Evolutionary conservation across 2,113 vertebrate genomes (phyloP), one percentile per base, ranked within the genome.

Genomic region (Cololabis saira): DNA sequence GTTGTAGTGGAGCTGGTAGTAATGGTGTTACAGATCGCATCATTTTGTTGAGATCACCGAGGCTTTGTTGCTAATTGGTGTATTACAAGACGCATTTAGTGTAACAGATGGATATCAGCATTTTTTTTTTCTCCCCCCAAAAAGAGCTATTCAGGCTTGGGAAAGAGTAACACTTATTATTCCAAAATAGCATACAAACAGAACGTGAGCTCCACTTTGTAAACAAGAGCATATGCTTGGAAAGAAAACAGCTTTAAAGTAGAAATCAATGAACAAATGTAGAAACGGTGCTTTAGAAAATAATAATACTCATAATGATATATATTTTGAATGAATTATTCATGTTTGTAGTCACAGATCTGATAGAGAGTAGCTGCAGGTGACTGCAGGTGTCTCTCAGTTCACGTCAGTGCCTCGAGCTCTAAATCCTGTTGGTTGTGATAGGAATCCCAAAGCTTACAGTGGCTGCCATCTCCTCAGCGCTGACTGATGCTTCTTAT

Each of bases 361-460:
- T 68, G 74, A 79, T 75, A 66, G 10, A 0, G 56, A 61, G 57
- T 70, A 57, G 81, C 83, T 81, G 85, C n/a, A n/a, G n/a, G 81
- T 70, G 83, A 88, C 65, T 84, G 87, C 80, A 89, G 85, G 81
- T 79, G 80, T 86, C 69, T 83, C 62, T 76, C 61, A 49, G 80
- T 83, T 76, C 75, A 71, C 71, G 82, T 84, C 80, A 70, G 75
- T 68, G 62, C 84, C 87, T 86, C 81, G 0, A 83, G 86, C 82
- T 86, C 80, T 73, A 86, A 88, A 87, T 90, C 80, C 57, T 84
- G 79, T 86, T 74, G 76, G 79, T 83, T 78, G 58, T 81, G 88
- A 91, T 86, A 86, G 82, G 86, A 91, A 91, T 87, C 86, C 89
- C 83, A 69, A 69, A 74, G 85, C 86, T 87, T 90, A 84, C 83